Conservation (phyloP, 2,113 vertebrate genomes). For the Panthera uncia region DNA sequence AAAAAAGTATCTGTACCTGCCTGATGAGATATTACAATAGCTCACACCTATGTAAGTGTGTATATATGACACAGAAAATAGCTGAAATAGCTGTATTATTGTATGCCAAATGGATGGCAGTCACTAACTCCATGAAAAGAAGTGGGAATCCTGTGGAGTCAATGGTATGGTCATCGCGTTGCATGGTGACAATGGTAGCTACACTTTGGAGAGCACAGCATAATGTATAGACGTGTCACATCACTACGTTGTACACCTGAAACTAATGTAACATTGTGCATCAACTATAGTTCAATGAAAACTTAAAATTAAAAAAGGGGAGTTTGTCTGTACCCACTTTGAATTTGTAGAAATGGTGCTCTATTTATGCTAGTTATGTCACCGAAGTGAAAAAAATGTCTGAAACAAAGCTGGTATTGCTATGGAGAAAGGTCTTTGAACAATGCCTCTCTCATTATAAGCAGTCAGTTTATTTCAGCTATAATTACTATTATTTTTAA, state of each 20-base stretch:
- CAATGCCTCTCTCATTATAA: background rate
- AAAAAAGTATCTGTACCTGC: background rate
- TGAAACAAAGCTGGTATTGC: background rate
- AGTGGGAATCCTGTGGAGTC: background rate
- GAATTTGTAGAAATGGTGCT: background rate
- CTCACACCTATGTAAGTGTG: background rate
- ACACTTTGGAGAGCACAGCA: no score
- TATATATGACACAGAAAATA: background rate
- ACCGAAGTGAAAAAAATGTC: background rate
- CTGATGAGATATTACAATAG: background rate
- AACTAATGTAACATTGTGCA: no score
- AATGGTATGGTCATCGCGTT: no score
- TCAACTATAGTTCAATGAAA: no score
- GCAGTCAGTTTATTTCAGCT: background rate
- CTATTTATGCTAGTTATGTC: background rate
- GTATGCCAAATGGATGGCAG: background rate
- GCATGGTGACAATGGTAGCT: no score
- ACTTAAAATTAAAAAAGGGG: no score
- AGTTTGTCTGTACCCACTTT: background rate
- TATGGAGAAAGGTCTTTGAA: background rate
- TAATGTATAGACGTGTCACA: no score
- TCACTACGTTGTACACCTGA: no score
- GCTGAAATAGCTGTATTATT: background rate
- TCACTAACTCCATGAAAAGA: background rate
- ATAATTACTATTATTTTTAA: background rate